phyloP scores from a whole-genome alignment of 2,113 vertebrate species.

The Dipodomys stephensi region DNA sequence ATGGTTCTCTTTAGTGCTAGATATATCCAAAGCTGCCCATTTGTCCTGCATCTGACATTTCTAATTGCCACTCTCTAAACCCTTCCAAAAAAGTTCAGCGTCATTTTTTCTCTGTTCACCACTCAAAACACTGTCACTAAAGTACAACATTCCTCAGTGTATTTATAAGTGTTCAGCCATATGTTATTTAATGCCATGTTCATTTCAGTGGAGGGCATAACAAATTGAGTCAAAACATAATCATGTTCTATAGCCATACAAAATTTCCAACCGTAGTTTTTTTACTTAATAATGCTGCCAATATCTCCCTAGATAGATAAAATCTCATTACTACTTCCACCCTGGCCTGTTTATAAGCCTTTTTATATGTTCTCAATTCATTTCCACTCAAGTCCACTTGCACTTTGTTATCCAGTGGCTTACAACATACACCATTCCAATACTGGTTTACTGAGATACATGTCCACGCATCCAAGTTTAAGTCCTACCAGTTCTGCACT shows the following conservation, averaged over 20 bases:
- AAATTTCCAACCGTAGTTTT: neutral
- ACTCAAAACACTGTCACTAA: neutral
- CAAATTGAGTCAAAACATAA: conserved; percentile 48
- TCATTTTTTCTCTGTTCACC: neutral
- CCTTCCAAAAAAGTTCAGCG: neutral
- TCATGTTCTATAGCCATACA: conserved; percentile 2
- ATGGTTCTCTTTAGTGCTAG: conserved; percentile 19
- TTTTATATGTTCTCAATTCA: conserved; percentile 49
- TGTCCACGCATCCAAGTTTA: neutral
- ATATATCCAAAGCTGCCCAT: neutral
- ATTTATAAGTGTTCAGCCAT: conserved; percentile 13
- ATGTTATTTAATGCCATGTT: conserved; percentile 26
- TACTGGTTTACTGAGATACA: conserved; percentile 2
- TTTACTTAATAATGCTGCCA: conserved; percentile 29
- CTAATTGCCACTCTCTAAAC: neutral
- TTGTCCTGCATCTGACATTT: neutral
- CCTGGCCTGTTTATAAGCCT: conserved; percentile 50
- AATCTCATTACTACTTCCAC: conserved; percentile 6
- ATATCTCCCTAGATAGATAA: neutral
- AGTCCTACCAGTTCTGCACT: neutral
- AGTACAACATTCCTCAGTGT: neutral
- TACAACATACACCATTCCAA: neutral
- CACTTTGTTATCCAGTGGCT: neutral
- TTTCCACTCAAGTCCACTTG: conserved; percentile 43
- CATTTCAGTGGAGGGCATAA: neutral